phyloP scores from a whole-genome alignment of 2,113 vertebrate species.

The Stomatorhinus ivindoensis region DNA sequence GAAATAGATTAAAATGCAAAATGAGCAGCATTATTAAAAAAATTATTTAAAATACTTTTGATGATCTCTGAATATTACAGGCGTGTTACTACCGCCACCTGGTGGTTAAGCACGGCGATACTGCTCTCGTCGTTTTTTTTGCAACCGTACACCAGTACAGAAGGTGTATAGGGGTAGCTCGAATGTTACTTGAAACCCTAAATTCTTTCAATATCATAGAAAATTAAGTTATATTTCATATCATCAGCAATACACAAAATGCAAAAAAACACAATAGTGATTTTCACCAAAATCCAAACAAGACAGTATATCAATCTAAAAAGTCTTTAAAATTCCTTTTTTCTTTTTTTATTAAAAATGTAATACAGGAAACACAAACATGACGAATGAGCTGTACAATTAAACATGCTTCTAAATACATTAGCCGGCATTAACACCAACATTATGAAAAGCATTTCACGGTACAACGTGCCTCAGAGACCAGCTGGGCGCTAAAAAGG shows the following conservation, averaged over 20 bases:
- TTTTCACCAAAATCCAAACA: not conserved
- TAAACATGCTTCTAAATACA: conserved; percentile 66
- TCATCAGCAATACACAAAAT: not conserved
- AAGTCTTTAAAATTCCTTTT: conserved; percentile 39
- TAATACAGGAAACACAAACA: conserved; percentile 57
- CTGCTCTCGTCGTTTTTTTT: not conserved
- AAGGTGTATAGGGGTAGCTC: not conserved
- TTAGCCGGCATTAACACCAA: conserved; percentile 42
- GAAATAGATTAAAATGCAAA: not conserved
- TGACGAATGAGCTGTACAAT: conserved; percentile 63
- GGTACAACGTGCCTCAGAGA: conserved; percentile 34
- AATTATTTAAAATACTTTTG: not conserved
- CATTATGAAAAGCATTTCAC: conserved; percentile 34
- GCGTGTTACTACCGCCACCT: not conserved
- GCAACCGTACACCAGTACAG: not conserved
- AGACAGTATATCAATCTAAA: not conserved
- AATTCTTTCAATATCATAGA: not conserved
- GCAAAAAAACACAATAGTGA: not conserved
- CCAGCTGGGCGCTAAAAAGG: conserved; percentile 51
- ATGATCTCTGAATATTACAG: not conserved
- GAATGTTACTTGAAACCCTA: not conserved
- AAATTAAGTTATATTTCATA: not conserved
- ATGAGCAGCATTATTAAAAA: not conserved
- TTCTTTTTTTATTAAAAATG: conserved; percentile 54
- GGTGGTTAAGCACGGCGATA: not conserved